phyloP scores from a whole-genome alignment of 2,113 vertebrate species.

The Calyptomena viridis region DNA sequence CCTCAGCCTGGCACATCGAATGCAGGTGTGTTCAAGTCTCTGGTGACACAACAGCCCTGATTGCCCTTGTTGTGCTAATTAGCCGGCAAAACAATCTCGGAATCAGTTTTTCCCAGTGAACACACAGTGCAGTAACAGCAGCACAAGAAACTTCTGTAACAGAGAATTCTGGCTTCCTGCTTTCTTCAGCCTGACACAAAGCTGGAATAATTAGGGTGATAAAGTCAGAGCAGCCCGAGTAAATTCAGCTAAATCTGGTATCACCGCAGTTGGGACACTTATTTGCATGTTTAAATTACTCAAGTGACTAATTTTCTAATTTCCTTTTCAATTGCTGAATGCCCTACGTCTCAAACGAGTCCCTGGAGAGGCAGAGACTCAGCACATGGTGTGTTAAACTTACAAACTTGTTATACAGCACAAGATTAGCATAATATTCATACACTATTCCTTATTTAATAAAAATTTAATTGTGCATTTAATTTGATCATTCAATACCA shows the following conservation, averaged over 20 bases:
- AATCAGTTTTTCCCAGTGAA: neutral
- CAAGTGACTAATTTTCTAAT: conserved; percentile 76
- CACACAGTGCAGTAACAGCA: neutral
- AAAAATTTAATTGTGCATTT: conserved; percentile 80
- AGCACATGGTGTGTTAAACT: conserved; percentile 68
- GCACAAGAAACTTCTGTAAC: neutral
- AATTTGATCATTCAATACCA: conserved; percentile 74
- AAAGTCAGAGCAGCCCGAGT: conserved; percentile 52
- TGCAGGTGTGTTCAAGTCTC: neutral
- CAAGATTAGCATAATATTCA: conserved; percentile 71
- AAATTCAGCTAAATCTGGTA: conserved; percentile 75
- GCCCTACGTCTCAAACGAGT: conserved; percentile 68
- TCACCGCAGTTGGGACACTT: conserved; percentile 68
- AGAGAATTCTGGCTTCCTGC: conserved; percentile 55
- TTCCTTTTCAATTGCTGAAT: conserved; percentile 74
- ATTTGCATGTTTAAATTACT: conserved; percentile 77
- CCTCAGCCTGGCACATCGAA: neutral
- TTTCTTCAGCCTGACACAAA: conserved; percentile 61
- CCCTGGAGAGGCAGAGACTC: conserved; percentile 62
- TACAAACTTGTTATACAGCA: conserved; percentile 71
- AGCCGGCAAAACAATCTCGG: neutral
- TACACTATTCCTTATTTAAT: conserved; percentile 75
- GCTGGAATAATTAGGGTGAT: conserved; percentile 69
- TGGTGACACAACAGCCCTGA: neutral
- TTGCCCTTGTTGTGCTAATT: neutral